Evolutionary conservation across 2,797 vertebrate species (phyloP).

Genomic region (Mastacembelus armatus): DNA sequence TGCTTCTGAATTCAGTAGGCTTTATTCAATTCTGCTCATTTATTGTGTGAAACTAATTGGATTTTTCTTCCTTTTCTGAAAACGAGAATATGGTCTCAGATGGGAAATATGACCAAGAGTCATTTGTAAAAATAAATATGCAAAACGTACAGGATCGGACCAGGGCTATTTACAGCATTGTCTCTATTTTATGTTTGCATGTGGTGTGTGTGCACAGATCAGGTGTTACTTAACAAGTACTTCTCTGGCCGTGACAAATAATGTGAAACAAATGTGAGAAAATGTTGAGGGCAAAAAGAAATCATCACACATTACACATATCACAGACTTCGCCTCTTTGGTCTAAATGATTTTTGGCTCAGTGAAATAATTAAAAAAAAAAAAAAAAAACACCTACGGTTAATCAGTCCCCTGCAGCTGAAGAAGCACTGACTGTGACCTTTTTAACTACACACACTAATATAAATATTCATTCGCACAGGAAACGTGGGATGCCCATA

Average conservation of each 20-base stretch:
- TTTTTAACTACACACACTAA: not conserved
- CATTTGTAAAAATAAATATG: not conserved
- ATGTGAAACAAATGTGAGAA: constrained; percentile 9
- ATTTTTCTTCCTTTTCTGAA: not conserved
- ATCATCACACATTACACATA: not conserved
- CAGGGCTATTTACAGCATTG: too few species aligned
- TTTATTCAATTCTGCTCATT: not conserved
- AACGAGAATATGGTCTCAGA: not conserved
- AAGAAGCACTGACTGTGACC: not conserved
- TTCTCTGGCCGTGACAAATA: constrained; percentile 6
- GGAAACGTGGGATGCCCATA: not conserved
- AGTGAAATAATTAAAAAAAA: not conserved
- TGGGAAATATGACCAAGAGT: not conserved
- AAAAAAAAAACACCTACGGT: not conserved
- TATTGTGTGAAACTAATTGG: not conserved
- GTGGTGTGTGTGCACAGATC: not conserved
- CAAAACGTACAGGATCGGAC: not conserved
- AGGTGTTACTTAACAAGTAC: not conserved
- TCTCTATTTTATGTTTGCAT: not conserved
- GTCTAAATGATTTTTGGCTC: not conserved
- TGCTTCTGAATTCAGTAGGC: not conserved
- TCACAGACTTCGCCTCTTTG: not conserved
- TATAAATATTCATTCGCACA: constrained; percentile 1
- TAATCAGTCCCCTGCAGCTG: not conserved
- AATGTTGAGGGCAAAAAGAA: not conserved